Evolutionary conservation across 2,888 invertebrate species (phyloP).

Genomic region (Erebia aethiops): DNA sequence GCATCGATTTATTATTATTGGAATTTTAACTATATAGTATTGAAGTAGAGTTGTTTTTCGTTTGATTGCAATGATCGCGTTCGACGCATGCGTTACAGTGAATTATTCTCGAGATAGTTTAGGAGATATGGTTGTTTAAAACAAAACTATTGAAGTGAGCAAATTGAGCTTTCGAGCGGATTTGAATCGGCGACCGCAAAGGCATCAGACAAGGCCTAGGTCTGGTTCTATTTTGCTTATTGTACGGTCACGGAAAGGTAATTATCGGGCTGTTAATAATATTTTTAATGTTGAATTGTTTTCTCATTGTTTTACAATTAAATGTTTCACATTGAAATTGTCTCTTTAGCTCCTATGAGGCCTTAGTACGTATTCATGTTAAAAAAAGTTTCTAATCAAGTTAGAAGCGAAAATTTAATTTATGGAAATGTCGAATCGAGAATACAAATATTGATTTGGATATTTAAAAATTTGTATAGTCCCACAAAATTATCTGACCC

Average conservation of each 20-base stretch:
- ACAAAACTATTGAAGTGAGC: constrained; percentile 73
- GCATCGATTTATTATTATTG: neutral
- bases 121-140: constrained; percentile 69
- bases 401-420: too few species aligned
- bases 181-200: constrained; percentile 50
- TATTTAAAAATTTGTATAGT: too few species aligned
- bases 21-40: constrained; percentile 14
- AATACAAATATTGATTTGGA: too few species aligned
- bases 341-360: too few species aligned
- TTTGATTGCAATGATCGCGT: constrained; percentile 35
- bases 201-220: constrained; percentile 38
- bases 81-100: constrained; percentile 53
- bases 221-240: constrained; percentile 33
- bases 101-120: constrained; percentile 75
- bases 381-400: too few species aligned
- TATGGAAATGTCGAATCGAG: too few species aligned
- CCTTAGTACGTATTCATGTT: too few species aligned
- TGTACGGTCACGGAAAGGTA: constrained; percentile 25
- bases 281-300: constrained; percentile 20
- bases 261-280: constrained; percentile 21
- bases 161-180: constrained; percentile 68
- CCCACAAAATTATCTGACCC: too few species aligned
- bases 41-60: constrained; percentile 29
- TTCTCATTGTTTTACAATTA: neutral
- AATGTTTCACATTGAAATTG: neutral